Base-by-base conservation (phyloP, 2,113 vertebrate genomes). In the Cebidichthys violaceus region DNA sequence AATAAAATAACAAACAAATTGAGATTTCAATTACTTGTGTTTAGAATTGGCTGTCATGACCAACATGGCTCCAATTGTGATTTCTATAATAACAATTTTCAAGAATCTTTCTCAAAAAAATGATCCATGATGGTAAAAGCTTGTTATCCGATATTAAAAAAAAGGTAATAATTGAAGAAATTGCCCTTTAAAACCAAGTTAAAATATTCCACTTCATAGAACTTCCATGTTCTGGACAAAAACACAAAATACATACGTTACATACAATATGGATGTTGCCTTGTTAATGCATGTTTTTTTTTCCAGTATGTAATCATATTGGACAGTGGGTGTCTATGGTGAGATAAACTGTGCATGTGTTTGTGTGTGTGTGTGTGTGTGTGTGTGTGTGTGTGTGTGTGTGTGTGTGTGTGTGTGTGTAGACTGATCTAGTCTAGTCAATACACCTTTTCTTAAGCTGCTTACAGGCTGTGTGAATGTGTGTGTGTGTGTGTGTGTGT, bases 361-460 rank as follows among this genome's bases (percentile, higher is more conserved):
- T 2, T 35, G 17, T 54, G 1, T 76, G 35, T 39, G 22, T 33
- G 24, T 45, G 29, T 47, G 4, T 35, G 17, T 54, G 1, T 76
- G 35, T 41, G 4, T 82, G 0, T 31, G 4, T 43, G 27, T 50
- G 33, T 39, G 4, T 31, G 9, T 57, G 1, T 77, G 31, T 35
- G 8, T 27, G 6, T 57, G 18, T 45, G 3, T 61, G 6, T 39
- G n/a, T 57, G 1, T 77, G 37, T 41, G 20, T 80, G 14, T 15
- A 33, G 62, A 43, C 67, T 31, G 31, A 89, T 85, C 50, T 77
- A 84, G n/a, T n/a, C n/a, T 66, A 69, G 60, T 82, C 76, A 59
- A 85, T 80, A 84, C 67, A 70, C 52, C 45, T 78, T 70, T 70
- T 60, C 72, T 74, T 81, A 86, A 91, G 70, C 82, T 9, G 66